Evolutionary conservation across 2,113 vertebrate species (phyloP).

Genomic region (Enhydra lutris): DNA sequence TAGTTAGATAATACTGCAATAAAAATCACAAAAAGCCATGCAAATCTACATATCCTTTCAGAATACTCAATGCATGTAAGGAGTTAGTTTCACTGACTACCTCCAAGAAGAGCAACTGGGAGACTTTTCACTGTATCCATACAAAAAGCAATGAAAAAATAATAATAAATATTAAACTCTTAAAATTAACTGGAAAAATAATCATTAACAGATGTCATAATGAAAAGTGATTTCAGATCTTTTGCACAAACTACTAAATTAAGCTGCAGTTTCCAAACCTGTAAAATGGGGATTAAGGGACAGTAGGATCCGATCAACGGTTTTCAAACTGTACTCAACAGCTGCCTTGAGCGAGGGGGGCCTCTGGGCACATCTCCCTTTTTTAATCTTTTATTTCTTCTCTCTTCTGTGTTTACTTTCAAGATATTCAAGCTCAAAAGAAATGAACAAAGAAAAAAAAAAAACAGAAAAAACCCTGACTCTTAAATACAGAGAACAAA

Average conservation of each 20-base stretch:
- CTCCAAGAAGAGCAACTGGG: neutral
- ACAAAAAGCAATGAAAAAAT: slow-evolving; percentile 12
- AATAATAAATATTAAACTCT: neutral
- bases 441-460: neutral
- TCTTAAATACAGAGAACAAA: neutral
- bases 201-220: neutral
- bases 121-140: neutral
- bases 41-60: neutral
- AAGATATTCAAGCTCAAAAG: neutral
- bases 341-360: neutral
- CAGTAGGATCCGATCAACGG: neutral
- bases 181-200: slow-evolving; percentile 26
- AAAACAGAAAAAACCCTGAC: neutral
- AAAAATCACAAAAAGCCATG: slow-evolving; percentile 8
- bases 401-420: neutral
- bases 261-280: slow-evolving; percentile 23
- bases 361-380: neutral
- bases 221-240: slow-evolving; percentile 24
- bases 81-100: slow-evolving; percentile 1
- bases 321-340: slow-evolving; percentile 24
- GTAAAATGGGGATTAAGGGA: neutral
- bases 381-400: slow-evolving; percentile 19
- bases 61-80: too few species aligned
- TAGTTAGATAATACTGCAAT: neutral
- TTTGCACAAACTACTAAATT: slow-evolving; percentile 29